These are phyloP conservation scores for Lomographa bimaculata DNA, from an alignment of 2,888 invertebrate genomes.

Conservation along the genomic window DNA sequence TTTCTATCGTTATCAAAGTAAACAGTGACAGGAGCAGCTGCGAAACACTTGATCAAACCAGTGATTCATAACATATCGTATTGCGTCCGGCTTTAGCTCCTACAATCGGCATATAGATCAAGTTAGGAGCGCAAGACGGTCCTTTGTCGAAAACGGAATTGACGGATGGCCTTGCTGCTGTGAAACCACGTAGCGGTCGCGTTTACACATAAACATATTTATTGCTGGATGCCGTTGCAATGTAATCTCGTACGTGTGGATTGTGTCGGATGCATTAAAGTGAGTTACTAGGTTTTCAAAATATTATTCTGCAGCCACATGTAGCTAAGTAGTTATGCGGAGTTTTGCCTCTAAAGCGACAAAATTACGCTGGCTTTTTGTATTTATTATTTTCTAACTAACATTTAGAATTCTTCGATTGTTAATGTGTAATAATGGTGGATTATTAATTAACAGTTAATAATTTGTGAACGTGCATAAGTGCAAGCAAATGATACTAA, in stretches of 20 bases:
- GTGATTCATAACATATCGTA: conserved; percentile 11
- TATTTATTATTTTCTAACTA: too few species aligned
- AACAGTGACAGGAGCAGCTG: conserved; percentile 10
- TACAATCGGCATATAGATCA: conserved; percentile 22
- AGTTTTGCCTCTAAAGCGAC: too few species aligned
- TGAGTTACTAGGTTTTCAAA: conserved; percentile 15
- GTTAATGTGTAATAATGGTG: too few species aligned
- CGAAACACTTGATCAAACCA: conserved; percentile 12
- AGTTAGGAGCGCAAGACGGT: conserved; percentile 14
- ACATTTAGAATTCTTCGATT: too few species aligned
- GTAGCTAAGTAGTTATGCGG: too few species aligned
- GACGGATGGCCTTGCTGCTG: conserved; percentile 22
- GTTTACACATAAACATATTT: conserved; percentile 31
- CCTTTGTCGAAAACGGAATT: conserved; percentile 30
- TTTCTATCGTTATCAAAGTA: conserved; percentile 4
- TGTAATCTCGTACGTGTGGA: conserved; percentile 12
- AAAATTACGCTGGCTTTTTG: too few species aligned
- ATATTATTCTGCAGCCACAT: too few species aligned
- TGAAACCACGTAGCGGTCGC: conserved; percentile 27
- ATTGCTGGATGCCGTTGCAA: conserved; percentile 20
- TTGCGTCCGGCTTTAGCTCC: conserved; percentile 3
- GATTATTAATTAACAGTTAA: too few species aligned
- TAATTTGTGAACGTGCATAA: too few species aligned
- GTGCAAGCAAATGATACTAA: too few species aligned
- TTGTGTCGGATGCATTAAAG: conserved; percentile 18